These are phyloP conservation scores for Spodoptera frugiperda DNA, from an alignment of 1,140 invertebrate genomes.

Conservation along the genomic window DNA sequence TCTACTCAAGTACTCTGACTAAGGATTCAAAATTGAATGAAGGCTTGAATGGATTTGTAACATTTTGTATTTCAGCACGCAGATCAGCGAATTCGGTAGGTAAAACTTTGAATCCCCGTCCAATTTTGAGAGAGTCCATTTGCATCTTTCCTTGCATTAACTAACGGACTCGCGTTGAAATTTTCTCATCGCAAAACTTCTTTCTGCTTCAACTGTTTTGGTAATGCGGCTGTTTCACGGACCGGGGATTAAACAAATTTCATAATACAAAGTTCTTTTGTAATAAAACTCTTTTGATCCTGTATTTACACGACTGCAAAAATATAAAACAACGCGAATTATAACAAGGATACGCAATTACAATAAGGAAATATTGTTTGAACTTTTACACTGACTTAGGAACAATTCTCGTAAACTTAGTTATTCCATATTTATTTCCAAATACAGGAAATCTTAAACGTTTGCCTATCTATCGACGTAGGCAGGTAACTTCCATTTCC, in stretches of 20 bases:
- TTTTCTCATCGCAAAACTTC: conserved; percentile 45
- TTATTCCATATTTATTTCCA: conserved; percentile 22
- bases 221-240: conserved; percentile 42
- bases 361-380: conserved; percentile 17
- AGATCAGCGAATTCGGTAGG: conserved; percentile 64
- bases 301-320: conserved; percentile 6
- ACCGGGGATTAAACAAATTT: conserved; percentile 48
- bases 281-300: conserved; percentile 43
- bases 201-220: conserved; percentile 45
- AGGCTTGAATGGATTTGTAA: background rate
- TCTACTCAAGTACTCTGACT: background rate
- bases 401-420: conserved; percentile 23
- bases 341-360: conserved; percentile 5
- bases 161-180: conserved; percentile 52
- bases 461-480: conserved; percentile 29
- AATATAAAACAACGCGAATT: background rate
- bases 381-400: background rate
- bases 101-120: conserved; percentile 71
- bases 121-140: conserved; percentile 71
- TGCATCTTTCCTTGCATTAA: conserved; percentile 71
- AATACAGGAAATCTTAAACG: conserved; percentile 27
- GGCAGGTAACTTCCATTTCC: conserved; percentile 52
- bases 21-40: conserved; percentile 5
- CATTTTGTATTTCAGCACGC: conserved; percentile 16
- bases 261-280: conserved; percentile 42